phyloP scores from a whole-genome alignment of 2,888 invertebrate genomes.

The Drosophila diplacantha region DNA sequence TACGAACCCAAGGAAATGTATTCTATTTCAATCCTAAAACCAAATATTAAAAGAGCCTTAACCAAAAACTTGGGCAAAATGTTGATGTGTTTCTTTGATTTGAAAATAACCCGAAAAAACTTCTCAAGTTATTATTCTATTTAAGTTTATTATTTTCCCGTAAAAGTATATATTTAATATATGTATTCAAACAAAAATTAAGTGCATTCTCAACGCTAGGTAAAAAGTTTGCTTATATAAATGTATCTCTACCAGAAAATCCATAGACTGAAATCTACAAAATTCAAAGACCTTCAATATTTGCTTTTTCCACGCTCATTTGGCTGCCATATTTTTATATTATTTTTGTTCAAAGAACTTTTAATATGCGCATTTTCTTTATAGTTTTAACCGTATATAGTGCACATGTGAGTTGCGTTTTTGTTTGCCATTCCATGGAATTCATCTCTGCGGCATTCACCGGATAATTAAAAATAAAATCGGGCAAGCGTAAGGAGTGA shows the following conservation, averaged over 20 bases:
- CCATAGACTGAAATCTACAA: not conserved
- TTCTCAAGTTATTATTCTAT: too few species aligned
- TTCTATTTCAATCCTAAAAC: too few species aligned
- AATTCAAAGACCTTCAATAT: conserved; percentile 2
- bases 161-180: too few species aligned
- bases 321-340: conserved; percentile 7
- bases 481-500: conserved; percentile 34
- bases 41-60: too few species aligned
- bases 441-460: conserved; percentile 19
- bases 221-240: too few species aligned
- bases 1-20: too few species aligned
- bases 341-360: conserved; percentile 6
- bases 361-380: conserved; percentile 17
- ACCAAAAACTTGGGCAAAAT: too few species aligned
- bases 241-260: not conserved
- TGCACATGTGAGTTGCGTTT: conserved; percentile 2
- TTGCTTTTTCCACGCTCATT: not conserved
- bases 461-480: conserved; percentile 52
- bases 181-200: not conserved
- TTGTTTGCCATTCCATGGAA: conserved; percentile 12
- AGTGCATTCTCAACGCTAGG: not conserved
- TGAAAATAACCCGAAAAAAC: too few species aligned
- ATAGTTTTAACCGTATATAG: conserved; percentile 1
- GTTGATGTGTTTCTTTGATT: too few species aligned
- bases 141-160: too few species aligned